phyloP scores from a whole-genome alignment of 1,140 invertebrate genomes.

The Drosophila pseudoananassae region DNA sequence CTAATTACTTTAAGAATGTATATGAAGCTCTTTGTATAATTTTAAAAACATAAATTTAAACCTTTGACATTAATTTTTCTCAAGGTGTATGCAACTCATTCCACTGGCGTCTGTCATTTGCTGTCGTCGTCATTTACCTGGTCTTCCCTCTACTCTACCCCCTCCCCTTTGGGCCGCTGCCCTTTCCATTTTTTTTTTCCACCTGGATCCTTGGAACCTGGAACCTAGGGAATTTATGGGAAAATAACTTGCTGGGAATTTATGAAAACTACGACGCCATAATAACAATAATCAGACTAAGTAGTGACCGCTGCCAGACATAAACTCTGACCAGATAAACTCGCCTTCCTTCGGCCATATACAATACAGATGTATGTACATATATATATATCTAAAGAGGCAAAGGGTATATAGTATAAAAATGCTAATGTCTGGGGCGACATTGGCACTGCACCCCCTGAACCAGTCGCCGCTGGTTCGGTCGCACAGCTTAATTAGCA shows the following conservation, averaged over 20 bases:
- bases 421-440: constrained; percentile 62
- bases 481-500: constrained; percentile 77
- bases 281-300: constrained; percentile 83
- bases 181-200: neutral
- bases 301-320: constrained; percentile 81
- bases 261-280: constrained; percentile 81
- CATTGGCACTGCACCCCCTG: constrained; percentile 18
- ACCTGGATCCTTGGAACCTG: constrained; percentile 6
- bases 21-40: too few species aligned
- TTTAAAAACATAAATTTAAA: too few species aligned
- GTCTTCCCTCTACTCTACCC: neutral
- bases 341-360: constrained; percentile 17
- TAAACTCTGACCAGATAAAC: constrained; percentile 77
- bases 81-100: neutral
- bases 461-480: neutral
- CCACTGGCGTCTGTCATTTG: constrained; percentile 34
- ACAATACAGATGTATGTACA: too few species aligned
- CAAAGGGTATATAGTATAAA: constrained; percentile 43
- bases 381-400: too few species aligned
- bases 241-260: constrained; percentile 80
- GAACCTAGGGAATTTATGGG: constrained; percentile 65
- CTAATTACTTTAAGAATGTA: too few species aligned
- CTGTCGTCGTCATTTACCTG: constrained; percentile 37
- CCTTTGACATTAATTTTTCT: neutral
- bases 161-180: neutral